Base-by-base conservation (phyloP, 2,797 vertebrate species). In the Chelon labrosus region DNA sequence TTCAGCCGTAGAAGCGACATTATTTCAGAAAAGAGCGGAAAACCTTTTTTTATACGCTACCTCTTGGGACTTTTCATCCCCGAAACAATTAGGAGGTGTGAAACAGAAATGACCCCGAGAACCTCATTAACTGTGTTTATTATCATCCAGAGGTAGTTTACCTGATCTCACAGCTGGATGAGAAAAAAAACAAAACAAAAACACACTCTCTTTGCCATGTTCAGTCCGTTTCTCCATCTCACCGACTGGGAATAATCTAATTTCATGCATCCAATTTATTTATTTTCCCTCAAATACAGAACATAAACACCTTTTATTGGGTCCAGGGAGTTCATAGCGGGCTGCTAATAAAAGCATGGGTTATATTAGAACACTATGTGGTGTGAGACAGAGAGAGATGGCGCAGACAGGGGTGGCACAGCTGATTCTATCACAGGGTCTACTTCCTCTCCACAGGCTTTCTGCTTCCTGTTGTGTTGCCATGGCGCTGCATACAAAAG, bases 391-490 rank as follows among this genome's bases (percentile, higher is more conserved):
- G 25, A 22, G 42, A 56, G 72, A 61, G 61, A 65, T 9, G 62
- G 49, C 53, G 80, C 66, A 79, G 73, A 79, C 55, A 73, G 58
- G 47, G 75, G 79, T 62, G 68, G 71, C 68, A 71, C 77, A 59
- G 78, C 75, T 83, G 84, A 87, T 88, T 84, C 51, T 77, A 85
- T 89, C 79, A 84, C 71, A 77, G 88, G 78, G 65, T 82, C 77
- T 77, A 92, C 90, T 93, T 93, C 91, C 92, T 92, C 89, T 92
- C 91, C 73, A 39, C 76, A 74, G 77, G 86, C 69, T 83, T 87
- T 87, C 73, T 92, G 88, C 92, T 94, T 94, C 93, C 93, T 94
- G 93, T 94, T 94, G 91, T 94, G 94, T 94, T 95, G 88, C 92
- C 90, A 95, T 95, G 91, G 90, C 46, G 87, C 87, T 80, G 77